These are phyloP conservation scores for Myocastor coypus DNA, from an alignment of 2,113 vertebrate species.

Conservation along the genomic window DNA sequence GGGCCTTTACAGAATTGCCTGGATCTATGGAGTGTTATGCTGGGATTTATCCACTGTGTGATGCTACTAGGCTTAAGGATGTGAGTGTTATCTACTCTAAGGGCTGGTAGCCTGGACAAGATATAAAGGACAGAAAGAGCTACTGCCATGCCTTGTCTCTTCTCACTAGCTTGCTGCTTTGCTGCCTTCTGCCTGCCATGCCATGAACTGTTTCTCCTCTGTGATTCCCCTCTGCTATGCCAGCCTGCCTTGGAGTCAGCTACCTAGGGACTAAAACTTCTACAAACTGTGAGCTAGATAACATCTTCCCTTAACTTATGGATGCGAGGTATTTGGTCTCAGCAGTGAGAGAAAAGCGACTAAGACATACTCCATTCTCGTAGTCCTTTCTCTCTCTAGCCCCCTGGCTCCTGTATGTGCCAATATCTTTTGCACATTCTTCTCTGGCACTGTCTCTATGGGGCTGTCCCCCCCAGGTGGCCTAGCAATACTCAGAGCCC, in stretches of 20 bases:
- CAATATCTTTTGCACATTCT: rapidly evolving
- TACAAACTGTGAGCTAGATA: background rate
- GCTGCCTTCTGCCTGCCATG: background rate
- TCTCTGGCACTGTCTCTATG: background rate
- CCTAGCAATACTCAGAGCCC: background rate
- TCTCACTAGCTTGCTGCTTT: background rate
- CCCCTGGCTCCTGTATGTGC: background rate
- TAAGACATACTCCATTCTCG: background rate
- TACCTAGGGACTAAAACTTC: background rate
- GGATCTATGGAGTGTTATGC: background rate
- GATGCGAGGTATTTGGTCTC: background rate
- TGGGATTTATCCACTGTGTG: background rate
- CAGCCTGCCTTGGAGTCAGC: background rate
- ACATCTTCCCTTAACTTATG: background rate
- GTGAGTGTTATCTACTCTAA: background rate
- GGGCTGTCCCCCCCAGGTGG: background rate
- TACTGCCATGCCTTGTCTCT: background rate
- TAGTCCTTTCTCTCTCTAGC: background rate
- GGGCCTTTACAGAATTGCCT: background rate
- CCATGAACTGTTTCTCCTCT: background rate
- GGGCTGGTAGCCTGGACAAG: background rate
- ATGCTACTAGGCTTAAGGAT: background rate
- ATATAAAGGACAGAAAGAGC: background rate
- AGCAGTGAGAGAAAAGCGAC: background rate
- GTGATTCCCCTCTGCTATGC: background rate